Evolutionary conservation across 2,113 vertebrate species (phyloP).

Genomic region (Poeciliopsis turrubarensis): DNA sequence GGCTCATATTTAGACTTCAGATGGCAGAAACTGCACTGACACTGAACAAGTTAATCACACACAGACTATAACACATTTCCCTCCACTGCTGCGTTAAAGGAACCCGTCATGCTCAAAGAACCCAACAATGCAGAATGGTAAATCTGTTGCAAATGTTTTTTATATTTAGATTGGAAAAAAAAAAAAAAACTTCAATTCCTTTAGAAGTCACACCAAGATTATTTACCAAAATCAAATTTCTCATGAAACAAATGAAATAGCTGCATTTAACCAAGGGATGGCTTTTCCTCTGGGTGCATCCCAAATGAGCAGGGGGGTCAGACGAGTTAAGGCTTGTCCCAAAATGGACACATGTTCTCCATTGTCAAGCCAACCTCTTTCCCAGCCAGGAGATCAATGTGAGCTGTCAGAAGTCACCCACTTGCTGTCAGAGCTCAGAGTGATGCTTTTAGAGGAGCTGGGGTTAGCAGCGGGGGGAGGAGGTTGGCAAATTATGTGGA

Average conservation of each 20-base stretch:
- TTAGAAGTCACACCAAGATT: slow-evolving; percentile 35
- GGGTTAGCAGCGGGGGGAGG: slow-evolving; percentile 39
- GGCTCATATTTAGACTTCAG: slow-evolving; percentile 66
- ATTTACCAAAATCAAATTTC: slow-evolving; percentile 22
- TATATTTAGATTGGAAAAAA: slow-evolving; percentile 26
- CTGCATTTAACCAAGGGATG: slow-evolving; percentile 29
- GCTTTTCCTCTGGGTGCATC: slow-evolving; percentile 60
- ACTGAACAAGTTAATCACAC: slow-evolving; percentile 68
- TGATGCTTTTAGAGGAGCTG: slow-evolving; percentile 58
- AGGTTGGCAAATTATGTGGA: slow-evolving; percentile 60
- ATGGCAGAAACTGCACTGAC: slow-evolving; percentile 62
- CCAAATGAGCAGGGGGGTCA: slow-evolving; percentile 59
- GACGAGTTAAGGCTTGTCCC: slow-evolving; percentile 79
- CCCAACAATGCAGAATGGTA: slow-evolving; percentile 12
- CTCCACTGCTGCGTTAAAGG: slow-evolving; percentile 46
- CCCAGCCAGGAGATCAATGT: slow-evolving; percentile 76
- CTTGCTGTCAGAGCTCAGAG: slow-evolving; percentile 75
- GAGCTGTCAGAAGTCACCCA: slow-evolving; percentile 79
- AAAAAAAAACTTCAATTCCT: slow-evolving; percentile 40
- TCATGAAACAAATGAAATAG: slow-evolving; percentile 37
- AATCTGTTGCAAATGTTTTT: slow-evolving; percentile 62
- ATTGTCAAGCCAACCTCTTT: slow-evolving; percentile 76
- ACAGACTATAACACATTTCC: slow-evolving; percentile 68
- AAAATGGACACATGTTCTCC: slow-evolving; percentile 77
- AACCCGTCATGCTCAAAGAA: slow-evolving; percentile 31